Evolutionary conservation across 2,797 vertebrate species (phyloP).

Genomic region (Loris lydekkerianus): DNA sequence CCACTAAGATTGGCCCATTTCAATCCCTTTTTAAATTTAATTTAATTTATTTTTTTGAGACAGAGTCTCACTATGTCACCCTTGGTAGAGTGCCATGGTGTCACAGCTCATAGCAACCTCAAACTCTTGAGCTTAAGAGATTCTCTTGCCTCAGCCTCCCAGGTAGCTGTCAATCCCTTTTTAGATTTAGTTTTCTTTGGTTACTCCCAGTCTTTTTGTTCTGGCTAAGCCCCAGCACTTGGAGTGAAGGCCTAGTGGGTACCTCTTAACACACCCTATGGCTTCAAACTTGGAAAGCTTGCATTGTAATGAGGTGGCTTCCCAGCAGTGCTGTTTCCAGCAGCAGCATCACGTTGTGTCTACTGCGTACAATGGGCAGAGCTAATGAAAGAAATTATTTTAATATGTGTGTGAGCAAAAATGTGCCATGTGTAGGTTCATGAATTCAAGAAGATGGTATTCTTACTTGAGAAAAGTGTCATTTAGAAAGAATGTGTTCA

Average conservation of each 20-base stretch:
- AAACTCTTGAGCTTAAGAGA: too few species aligned
- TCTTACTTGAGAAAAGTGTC: background rate
- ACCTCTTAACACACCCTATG: background rate
- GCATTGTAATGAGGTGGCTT: background rate
- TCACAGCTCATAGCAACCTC: too few species aligned
- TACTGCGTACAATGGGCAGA: background rate
- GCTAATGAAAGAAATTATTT: background rate
- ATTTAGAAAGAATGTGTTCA: background rate
- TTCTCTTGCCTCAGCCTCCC: too few species aligned
- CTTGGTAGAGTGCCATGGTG: too few species aligned
- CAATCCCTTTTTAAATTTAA: background rate
- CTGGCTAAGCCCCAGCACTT: background rate
- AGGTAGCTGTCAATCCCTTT: background rate
- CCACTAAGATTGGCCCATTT: background rate
- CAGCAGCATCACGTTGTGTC: background rate
- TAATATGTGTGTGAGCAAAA: background rate
- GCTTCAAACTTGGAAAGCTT: background rate
- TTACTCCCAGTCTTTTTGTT: background rate
- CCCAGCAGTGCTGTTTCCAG: background rate
- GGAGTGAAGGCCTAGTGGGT: background rate
- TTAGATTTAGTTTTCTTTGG: slow-evolving; percentile 29
- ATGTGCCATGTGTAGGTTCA: background rate
- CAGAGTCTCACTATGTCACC: too few species aligned
- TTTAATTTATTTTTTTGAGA: background rate
- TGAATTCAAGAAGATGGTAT: background rate